Percentiles rank a stretch among this genome's conserved stretches.
Conservation (phyloP, 1,140 invertebrate genomes). For the Pseudomyrmex concolor region DNA sequence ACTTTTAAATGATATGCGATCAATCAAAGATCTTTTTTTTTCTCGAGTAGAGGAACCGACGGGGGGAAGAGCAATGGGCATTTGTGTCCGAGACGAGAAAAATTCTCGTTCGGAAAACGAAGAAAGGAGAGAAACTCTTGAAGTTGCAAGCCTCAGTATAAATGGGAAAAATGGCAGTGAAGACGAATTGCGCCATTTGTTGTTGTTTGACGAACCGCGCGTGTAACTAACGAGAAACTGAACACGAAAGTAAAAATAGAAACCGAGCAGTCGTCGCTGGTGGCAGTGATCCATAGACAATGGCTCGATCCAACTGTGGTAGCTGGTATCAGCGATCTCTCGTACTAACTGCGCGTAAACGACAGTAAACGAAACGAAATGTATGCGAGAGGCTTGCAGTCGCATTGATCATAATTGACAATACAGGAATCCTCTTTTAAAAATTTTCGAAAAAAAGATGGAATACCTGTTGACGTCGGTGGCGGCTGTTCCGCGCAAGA, state of each 20-base stretch:
- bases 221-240: constrained; percentile 17
- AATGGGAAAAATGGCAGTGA: constrained; percentile 57
- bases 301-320: constrained; percentile 84
- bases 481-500: constrained; percentile 70
- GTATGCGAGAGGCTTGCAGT: constrained; percentile 73
- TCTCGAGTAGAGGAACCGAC: background rate
- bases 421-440: constrained; percentile 12
- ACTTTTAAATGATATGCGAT: constrained; percentile 41
- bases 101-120: constrained; percentile 19
- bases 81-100: constrained; percentile 16
- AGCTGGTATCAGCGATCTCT: constrained; percentile 61
- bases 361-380: constrained; percentile 58
- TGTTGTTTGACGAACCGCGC: constrained; percentile 19
- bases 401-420: constrained; percentile 60
- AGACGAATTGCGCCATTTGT: constrained; percentile 34
- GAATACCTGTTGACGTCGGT: constrained; percentile 78
- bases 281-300: constrained; percentile 81
- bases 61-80: background rate
- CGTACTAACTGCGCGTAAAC: constrained; percentile 51
- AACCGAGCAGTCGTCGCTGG: constrained; percentile 26
- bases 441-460: constrained; percentile 35
- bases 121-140: constrained; percentile 4
- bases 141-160: constrained; percentile 70
- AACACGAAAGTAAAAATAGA: background rate
- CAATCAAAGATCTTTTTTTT: constrained; percentile 23